Base-by-base conservation (phyloP, 2,113 vertebrate genomes). In the Pedetes capensis region DNA sequence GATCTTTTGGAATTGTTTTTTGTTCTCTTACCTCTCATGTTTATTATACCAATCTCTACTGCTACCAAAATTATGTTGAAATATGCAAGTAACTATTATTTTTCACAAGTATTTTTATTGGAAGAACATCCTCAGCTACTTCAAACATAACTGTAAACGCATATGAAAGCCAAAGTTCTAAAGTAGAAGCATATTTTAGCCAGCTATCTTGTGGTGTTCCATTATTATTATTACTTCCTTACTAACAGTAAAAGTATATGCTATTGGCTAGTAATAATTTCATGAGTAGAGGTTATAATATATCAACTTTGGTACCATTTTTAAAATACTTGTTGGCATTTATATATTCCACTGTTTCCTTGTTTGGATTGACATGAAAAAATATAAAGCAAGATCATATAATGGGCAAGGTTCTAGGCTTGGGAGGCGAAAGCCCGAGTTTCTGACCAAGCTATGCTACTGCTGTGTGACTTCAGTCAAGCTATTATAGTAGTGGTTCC, bases 1-100 rank as follows among this genome's bases (percentile, higher is more conserved):
- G 96, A 97, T 98, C 95, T 98, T 95, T 85, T 95, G 68, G 94
- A 98, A 97, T 98, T 97, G 82, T 97, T 98, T 98, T 96, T 94
- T 97, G 80, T 96, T 93, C 81, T 97, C 93, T 81, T 87, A 86
- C 93, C 90, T 98, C 95, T 95, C 96, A 81, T 97, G 94, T 98
- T 98, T 98, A 96, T 95, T 97, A 1, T 96, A 64, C 20, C n/a
- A 96, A 91, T 98, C 96, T 97, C 89, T 97, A 95, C 61, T 97
- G 71, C 91, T 98, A 97, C 96, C 86, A 92, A 98, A 96, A 96
- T 83, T 97, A 97, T 91, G 80, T 87, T 96, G 87, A 96, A 96
- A 96, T 96, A 96, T 91, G 92, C 82, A 97, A 94, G 78, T 92
- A 94, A 82, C 51, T 84, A 18, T 97, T 96, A 93, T 94, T 97